Percentiles rank a stretch among this genome's conserved stretches.
Conservation (phyloP, 1,140 invertebrate genomes). For the Pectinophora gossypiella region DNA sequence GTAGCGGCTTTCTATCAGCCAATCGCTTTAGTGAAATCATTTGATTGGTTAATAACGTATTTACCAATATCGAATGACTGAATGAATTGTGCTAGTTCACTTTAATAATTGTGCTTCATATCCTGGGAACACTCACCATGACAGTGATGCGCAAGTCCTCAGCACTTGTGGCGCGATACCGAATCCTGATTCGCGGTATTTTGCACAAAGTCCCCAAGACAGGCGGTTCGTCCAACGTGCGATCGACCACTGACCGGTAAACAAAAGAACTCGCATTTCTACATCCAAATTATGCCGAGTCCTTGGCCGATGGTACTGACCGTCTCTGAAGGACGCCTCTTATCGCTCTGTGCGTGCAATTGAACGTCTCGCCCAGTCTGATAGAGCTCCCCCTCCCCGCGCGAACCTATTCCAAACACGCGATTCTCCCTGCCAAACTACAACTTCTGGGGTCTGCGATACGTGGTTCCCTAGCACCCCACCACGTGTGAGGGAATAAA, state of each 20-base stretch:
- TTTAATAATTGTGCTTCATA: too few relatives aligned
- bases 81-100: too few relatives aligned
- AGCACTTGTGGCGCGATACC: conserved; percentile 50
- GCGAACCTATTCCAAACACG: conserved; percentile 11
- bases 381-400: conserved; percentile 27
- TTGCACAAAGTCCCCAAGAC: conserved; percentile 27
- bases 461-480: conserved; percentile 7
- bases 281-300: conserved; percentile 46
- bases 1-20: too few relatives aligned
- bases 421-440: conserved; percentile 1
- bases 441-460: conserved; percentile 21
- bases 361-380: conserved; percentile 31
- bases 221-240: conserved; percentile 25
- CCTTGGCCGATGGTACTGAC: conserved; percentile 59
- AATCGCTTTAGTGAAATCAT: too few relatives aligned
- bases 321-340: conserved; percentile 47
- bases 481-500: conserved; percentile 27
- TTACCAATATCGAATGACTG: too few relatives aligned
- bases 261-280: conserved; percentile 29
- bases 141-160: conserved; percentile 53
- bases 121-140: conserved; percentile 49
- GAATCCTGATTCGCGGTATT: conserved; percentile 60
- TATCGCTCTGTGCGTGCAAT: conserved; percentile 52
- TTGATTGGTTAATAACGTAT: too few relatives aligned
- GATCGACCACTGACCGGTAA: conserved; percentile 50